Evolutionary conservation across 2,888 invertebrate genomes (phyloP), one percentile per base, ranked within the genome.

Genomic region (Baccha elongata): DNA sequence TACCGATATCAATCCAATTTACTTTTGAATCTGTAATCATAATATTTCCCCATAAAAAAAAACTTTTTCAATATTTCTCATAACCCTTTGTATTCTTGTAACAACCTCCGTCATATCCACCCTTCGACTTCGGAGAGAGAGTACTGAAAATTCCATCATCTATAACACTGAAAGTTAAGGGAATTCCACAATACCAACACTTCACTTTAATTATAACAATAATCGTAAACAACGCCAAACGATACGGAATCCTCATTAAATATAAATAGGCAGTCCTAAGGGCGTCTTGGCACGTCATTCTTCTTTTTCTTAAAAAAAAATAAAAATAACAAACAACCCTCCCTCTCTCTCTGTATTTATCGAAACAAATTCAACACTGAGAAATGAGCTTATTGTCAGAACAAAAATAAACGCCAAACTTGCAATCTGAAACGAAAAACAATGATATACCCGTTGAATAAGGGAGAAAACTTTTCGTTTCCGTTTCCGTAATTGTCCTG

Each of bases 401-500:
- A 35, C 15, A 64, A 0, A 21, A 1, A 40, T 40, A 23, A 60
- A 48, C 21, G 19, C 46, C 11, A 58, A 72, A 76, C 65, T 76
- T 81, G 53, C 71, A 81, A 46, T 71, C 52, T 53, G 37, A 67
- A 60, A 48, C 58, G 37, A 42, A 42, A 67, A 81, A 76, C 76
- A 76, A 76, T 76, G 53, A 71, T 48, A n/a, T n/a, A 76, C 55
- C 50, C 29, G 29, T n/a, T 35, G 55, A 50, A 62, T 76, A 21
- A 53, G 21, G 40, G 40, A 42, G 48, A 19, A 65, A 80, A 80
- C 65, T 76, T 83, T 83, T 64, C 62, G 62, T 64, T 78, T 83
- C 78, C 83, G 60, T 81, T 78, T 83, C 73, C 83, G 46, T 81
- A 78, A 83, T 83, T 83, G 83, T 83, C 73, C 72, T 58, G 78